Evolutionary conservation across 1,140 invertebrate species (phyloP), one percentile per base, ranked within the genome.

Genomic region (Drosophila pachea): DNA sequence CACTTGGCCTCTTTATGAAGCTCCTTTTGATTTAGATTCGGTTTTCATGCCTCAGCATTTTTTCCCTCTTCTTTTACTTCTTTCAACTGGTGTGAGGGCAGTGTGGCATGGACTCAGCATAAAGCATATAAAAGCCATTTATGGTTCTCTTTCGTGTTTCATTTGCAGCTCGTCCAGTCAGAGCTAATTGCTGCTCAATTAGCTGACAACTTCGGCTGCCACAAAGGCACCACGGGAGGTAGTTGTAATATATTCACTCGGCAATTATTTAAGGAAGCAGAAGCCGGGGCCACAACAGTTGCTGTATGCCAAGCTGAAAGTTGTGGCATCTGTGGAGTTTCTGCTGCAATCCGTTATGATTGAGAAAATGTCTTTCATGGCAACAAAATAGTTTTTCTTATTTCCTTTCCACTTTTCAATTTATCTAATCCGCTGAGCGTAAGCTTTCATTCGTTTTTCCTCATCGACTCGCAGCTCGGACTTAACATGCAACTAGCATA

Each of bases 121-220:
- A 12, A 38, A 38, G 47, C n/a, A 32, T 29, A 35, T 43, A 52
- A 62, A 45, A 29, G 14, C 11, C 60, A 62, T 62, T 61, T 43
- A 42, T 50, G 36, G 7, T 9, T 4, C 33, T n/a, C 36, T 38
- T 38, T 61, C 8, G 9, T 52, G 9, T 61, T 42, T 29, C 12
- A 40, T 5, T 5, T 32, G 45, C 16, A 35, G 56, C 7, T 14
- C 7, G 31, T 43, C 4, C 29, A 31, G 16, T 6, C 8, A 40
- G 31, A n/a, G 36, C 45, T 61, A 50, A 63, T 53, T 63, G 48
- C 16, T 6, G 49, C 9, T 53, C 31, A 53, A 63, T 63, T 53
- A 45, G 12, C 9, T 32, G 36, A 14, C 36, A 61, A 43, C n/a
- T 50, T 61, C 12, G n/a, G 7, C 2, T 2, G 9, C 5, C 38